Evolutionary conservation across 2,888 invertebrate species (phyloP).

Genomic region (Stenichneumon culpator): DNA sequence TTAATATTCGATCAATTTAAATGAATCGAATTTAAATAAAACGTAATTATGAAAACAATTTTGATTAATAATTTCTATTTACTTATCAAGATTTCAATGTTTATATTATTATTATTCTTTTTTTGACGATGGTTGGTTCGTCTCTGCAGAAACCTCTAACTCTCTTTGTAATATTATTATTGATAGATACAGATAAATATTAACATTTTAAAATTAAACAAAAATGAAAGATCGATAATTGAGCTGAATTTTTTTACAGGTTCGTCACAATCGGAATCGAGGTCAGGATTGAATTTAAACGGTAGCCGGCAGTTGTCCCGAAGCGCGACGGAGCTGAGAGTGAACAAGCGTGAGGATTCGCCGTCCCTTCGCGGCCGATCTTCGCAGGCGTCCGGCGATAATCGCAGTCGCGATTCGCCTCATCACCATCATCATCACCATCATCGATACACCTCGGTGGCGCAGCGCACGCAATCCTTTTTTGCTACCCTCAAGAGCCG

Average conservation of each 20-base stretch:
- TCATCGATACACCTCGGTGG: constrained; percentile 89
- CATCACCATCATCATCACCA: constrained; percentile 85
- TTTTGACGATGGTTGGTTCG: no score
- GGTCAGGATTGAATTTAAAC: constrained; percentile 81
- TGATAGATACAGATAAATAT: no score
- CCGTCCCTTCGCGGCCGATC: constrained; percentile 83
- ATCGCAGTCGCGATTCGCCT: constrained; percentile 67
- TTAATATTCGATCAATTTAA: no score
- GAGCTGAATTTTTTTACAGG: constrained; percentile 54
- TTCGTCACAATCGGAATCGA: constrained; percentile 76
- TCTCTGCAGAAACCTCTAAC: no score
- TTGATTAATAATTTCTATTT: no score
- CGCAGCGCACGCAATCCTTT: constrained; percentile 93
- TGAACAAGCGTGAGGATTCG: constrained; percentile 87
- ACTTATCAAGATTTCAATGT: no score
- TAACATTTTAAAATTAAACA: not conserved
- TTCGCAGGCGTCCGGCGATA: constrained; percentile 66
- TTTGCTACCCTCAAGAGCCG: constrained; percentile 93
- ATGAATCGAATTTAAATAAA: no score
- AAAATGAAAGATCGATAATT: not conserved
- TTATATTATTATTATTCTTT: no score
- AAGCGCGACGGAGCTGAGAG: constrained; percentile 91
- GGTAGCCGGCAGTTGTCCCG: constrained; percentile 91
- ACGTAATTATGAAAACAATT: no score
- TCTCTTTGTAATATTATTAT: no score